Conservation (phyloP, 1,140 invertebrate genomes). For the Phocides pigmalion region DNA sequence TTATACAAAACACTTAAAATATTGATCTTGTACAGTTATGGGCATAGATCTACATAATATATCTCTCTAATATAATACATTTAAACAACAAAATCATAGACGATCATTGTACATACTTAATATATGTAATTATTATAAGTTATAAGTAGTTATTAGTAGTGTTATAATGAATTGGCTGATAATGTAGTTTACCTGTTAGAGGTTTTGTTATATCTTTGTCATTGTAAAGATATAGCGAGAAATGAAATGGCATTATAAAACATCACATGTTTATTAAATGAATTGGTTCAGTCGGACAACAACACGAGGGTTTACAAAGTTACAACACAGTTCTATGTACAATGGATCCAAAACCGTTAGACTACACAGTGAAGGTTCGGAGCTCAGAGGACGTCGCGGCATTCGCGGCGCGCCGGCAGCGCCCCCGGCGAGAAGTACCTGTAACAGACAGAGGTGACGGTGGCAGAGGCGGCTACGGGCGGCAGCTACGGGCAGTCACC, state of each 20-base stretch:
- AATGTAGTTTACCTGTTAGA: too few relatives aligned
- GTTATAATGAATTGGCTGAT: too few relatives aligned
- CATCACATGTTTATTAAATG: constrained; percentile 48
- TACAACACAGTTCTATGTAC: constrained; percentile 46
- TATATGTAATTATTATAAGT: too few relatives aligned
- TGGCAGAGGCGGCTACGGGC: neutral
- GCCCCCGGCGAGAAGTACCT: constrained; percentile 40
- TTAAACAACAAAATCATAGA: too few relatives aligned
- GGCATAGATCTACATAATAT: too few relatives aligned
- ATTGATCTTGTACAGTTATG: neutral
- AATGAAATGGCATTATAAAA: constrained; percentile 29
- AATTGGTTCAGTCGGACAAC: constrained; percentile 46
- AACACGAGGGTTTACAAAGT: constrained; percentile 39
- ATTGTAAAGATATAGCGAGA: neutral
- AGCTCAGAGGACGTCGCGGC: constrained; percentile 29
- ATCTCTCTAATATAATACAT: too few relatives aligned
- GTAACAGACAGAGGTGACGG: constrained; percentile 16
- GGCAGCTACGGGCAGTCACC: constrained; percentile 14
- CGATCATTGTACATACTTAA: too few relatives aligned
- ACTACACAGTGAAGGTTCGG: neutral
- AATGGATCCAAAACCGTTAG: constrained; percentile 1
- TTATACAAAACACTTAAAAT: neutral
- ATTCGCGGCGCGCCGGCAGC: constrained; percentile 31
- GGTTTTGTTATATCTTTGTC: neutral
- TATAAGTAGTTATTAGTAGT: too few relatives aligned